Base-by-base conservation (phyloP, 2,113 vertebrate genomes). In the Oncorhynchus nerka region DNA sequence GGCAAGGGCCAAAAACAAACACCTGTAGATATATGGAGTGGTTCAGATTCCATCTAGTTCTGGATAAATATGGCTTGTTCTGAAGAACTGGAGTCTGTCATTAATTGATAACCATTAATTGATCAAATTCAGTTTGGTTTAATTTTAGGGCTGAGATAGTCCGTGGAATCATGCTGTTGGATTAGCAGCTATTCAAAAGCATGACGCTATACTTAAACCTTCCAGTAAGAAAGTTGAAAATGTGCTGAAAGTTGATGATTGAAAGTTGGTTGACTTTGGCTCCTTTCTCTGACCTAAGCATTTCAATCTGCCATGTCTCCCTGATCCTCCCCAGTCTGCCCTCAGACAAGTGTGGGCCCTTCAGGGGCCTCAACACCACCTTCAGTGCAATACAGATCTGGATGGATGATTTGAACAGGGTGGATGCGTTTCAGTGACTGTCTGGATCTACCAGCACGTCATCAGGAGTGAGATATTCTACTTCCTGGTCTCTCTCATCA, bases 401-500 rank as follows among this genome's bases (percentile, higher is more conserved):
- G 97, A 92, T 97, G 1, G 22, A 72, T 0, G 30, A 6, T 0
- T 82, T 97, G 13, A 51, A 86, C 4, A 3, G 24, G 0, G 28
- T 82, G 20, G 4, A 84, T 0, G 28, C 81, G 49, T 92, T 89
- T 0, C 12, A 73, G 1, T 97, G 95, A 93, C 92, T 0, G 80
- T 92, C 12, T 99, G 97, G 96, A 94, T 97, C 87, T 99, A 97
- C 82, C 30, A 73, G 2, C 93, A 97, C 49, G 88, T 99, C 82
- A 92, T 99, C 49, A 85, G 83, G 34, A 97, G 90, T 6, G 94
- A 92, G 86, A 91, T 97, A 66, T 97, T 98, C 92, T 99, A 96
- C 87, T 97, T 96, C 88, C 77, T 95, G 30, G 84, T 97, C 73
- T 94, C 93, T 0, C 51, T 85, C 70, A 67, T 96, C 74, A 79